Evolutionary conservation across 2,797 vertebrate genomes (phyloP), one percentile per base, ranked within the genome.

Genomic region (Phalanger gymnotis): DNA sequence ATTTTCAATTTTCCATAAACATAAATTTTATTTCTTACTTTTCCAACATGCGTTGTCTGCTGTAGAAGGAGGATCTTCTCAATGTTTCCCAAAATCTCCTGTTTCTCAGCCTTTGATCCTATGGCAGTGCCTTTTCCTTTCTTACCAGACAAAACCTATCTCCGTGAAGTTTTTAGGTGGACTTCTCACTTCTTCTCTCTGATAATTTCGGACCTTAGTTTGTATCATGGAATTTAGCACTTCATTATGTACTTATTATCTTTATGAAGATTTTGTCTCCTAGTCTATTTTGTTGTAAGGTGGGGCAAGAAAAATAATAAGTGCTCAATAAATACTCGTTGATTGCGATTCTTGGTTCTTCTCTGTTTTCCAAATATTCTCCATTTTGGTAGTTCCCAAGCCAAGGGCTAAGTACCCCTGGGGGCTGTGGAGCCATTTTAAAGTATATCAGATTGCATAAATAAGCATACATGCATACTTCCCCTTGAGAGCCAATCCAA

Each of bases 301-400:
- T 16, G 34, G 14, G 34, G 1, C 19, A 7, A 73, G n/a, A 73
- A 73, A 40, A 73, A n/a, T 19, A 34, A 1, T 93, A 55, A 52
- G 40, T 90, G 34, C 54, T 55, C 54, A 31, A 4, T 91, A 47
- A 93, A 51, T 58, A 31, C 51, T 93, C 94, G 47, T 66, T 54
- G 91, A 90, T 92, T 51, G 91, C 95, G 47, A 61, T 53, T 53
- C 87, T 57, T 92, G 30, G 14, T 40, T 92, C 53, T 93, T 61
- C 81, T 94, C 5, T 91, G 57, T n/a, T 94, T 93, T 92, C 51
- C 53, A 19, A 56, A 91, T 94, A 31, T 90, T 51, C 93, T 96
- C 56, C 92, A 90, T 90, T 55, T 51, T 28, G 91, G 53, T 53
- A 58, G 92, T n/a, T 95, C 52, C 53, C 13, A 53, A 90, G 31